These are phyloP conservation scores for Anser cygnoides DNA, from an alignment of 2,113 vertebrate species.

Conservation along the genomic window DNA sequence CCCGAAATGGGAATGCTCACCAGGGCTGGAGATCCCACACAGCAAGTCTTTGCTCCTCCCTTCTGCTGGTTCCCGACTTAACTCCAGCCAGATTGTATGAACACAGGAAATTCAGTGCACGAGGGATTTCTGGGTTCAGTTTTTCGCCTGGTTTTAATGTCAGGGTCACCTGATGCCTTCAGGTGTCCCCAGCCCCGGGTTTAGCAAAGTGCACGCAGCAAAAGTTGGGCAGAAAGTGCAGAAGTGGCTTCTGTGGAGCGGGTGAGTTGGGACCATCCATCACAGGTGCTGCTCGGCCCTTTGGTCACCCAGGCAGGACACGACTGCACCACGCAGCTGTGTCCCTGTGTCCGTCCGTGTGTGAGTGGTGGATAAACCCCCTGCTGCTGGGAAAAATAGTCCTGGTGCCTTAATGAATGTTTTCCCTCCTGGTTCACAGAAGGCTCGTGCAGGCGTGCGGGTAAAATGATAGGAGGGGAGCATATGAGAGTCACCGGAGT, in stretches of 20 bases:
- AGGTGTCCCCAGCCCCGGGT: not conserved
- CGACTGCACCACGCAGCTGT: too few species aligned
- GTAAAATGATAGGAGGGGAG: not conserved
- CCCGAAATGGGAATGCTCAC: not conserved
- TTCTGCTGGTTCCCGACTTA: not conserved
- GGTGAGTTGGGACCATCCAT: fast-evolving
- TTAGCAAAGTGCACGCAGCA: not conserved
- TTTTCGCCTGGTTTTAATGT: not conserved
- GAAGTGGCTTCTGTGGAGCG: not conserved
- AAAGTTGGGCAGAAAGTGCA: not conserved
- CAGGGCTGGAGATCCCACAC: not conserved
- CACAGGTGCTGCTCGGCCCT: not conserved
- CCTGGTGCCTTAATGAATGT: not conserved
- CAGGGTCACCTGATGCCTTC: not conserved
- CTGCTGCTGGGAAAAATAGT: not conserved
- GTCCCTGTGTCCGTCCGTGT: not conserved
- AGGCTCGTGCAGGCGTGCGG: not conserved
- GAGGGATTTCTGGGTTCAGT: not conserved
- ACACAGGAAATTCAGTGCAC: not conserved
- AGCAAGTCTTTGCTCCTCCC: not conserved
- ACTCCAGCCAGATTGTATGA: not conserved
- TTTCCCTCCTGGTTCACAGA: not conserved
- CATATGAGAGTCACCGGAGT: not conserved
- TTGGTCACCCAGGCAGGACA: not conserved
- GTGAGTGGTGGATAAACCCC: not conserved